Evolutionary conservation across 2,113 vertebrate genomes (phyloP).

Genomic region (Myiagra hebetior): DNA sequence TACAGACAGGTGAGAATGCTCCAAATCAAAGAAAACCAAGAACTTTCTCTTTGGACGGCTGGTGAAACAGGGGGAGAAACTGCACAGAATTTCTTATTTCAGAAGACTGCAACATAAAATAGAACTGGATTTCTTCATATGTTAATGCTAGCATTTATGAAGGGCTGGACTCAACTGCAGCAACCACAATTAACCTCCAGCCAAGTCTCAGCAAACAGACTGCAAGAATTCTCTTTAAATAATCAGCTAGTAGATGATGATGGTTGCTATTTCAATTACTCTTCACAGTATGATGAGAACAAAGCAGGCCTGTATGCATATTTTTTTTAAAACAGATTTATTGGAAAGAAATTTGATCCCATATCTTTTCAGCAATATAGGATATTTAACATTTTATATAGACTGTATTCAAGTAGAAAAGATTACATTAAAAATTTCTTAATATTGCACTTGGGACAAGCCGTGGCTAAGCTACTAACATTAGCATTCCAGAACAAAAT

Average conservation of each 20-base stretch:
- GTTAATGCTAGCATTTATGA: neutral
- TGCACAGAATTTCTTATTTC: neutral
- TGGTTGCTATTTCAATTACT: neutral
- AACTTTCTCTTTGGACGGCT: neutral
- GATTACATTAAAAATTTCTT: slow-evolving; percentile 41
- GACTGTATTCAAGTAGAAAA: slow-evolving; percentile 69
- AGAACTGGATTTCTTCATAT: neutral
- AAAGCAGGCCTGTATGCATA: neutral
- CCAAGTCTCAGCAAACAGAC: neutral
- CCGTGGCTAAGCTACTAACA: slow-evolving; percentile 41
- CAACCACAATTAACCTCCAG: neutral
- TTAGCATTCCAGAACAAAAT: slow-evolving; percentile 34
- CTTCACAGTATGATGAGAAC: neutral
- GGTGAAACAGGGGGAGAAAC: neutral
- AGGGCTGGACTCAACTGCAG: neutral
- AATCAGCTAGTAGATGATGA: neutral
- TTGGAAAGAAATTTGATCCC: slow-evolving; percentile 68
- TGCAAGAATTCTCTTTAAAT: neutral
- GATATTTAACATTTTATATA: slow-evolving; percentile 52
- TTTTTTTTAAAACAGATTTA: slow-evolving; percentile 65
- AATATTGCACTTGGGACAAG: slow-evolving; percentile 63
- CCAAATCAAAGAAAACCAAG: neutral
- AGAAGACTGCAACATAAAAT: neutral
- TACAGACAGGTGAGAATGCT: neutral
- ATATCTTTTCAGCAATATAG: slow-evolving; percentile 56